A percentile compares a stretch with the other conserved stretches of the same genome.
phyloP scores from a whole-genome alignment of 2,797 vertebrate genomes.

The Okamejei kenojei region DNA sequence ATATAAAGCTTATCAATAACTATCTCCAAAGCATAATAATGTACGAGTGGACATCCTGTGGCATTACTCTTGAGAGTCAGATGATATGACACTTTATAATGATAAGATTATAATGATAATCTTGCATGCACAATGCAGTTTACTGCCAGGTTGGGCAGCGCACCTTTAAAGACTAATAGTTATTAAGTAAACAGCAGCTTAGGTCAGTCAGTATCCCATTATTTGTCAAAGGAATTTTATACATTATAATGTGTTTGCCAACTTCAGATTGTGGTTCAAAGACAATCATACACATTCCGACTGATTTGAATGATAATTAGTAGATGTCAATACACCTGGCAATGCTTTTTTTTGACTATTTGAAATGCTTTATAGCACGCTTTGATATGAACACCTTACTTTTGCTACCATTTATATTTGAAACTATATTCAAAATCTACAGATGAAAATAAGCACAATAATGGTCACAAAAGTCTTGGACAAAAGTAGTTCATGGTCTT shows the following conservation, averaged over 20 bases:
- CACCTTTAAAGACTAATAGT: not conserved
- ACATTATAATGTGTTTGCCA: not conserved
- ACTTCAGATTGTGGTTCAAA: not conserved
- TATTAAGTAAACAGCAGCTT: not conserved
- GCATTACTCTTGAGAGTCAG: constrained; percentile 25
- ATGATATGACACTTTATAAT: not conserved
- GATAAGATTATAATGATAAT: not conserved
- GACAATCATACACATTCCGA: not conserved
- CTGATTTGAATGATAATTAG: not conserved
- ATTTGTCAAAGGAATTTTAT: not conserved
- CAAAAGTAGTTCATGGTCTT: not conserved
- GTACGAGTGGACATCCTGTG: not conserved
- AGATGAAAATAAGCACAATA: not conserved
- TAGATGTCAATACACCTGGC: not conserved
- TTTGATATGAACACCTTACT: not conserved
- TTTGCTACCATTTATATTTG: not conserved
- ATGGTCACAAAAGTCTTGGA: not conserved
- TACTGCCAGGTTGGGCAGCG: not conserved
- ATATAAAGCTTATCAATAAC: not conserved
- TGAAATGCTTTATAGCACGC: not conserved
- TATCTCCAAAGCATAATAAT: not conserved
- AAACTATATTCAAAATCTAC: not conserved
- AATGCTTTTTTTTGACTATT: not conserved
- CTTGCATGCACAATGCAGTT: not conserved
- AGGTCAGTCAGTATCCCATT: not conserved